Conservation (phyloP, 2,113 vertebrate species). For the Seriola aureovittata region DNA sequence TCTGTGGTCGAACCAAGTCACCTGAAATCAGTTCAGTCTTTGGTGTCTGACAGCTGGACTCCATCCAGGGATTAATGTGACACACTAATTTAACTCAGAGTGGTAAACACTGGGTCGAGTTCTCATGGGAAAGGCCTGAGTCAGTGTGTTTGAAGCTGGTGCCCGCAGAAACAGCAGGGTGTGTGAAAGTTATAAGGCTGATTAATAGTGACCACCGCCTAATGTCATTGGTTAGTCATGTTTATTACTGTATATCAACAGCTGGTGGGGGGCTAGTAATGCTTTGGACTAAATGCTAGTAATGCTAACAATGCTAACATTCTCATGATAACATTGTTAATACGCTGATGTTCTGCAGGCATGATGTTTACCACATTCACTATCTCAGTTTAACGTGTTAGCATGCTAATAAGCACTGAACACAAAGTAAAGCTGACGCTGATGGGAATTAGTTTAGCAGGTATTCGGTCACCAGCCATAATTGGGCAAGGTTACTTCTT, state of each 20-base stretch:
- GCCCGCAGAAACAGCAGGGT: background rate
- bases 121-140: constrained; percentile 4
- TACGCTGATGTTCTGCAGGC: background rate
- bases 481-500: too few species aligned
- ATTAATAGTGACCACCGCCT: background rate
- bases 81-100: background rate
- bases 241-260: background rate
- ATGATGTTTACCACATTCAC: background rate
- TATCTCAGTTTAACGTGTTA: background rate
- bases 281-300: too few species aligned
- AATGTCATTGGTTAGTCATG: background rate
- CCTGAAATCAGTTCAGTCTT: background rate
- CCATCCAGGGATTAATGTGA: constrained; percentile 30
- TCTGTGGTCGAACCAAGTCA: background rate
- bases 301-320: background rate
- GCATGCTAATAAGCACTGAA: background rate
- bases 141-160: constrained; percentile 1
- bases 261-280: too few species aligned
- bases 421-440: background rate
- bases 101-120: background rate
- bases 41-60: background rate
- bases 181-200: background rate
- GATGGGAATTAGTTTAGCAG: too few species aligned
- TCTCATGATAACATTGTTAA: background rate
- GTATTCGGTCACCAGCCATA: background rate